Conservation (phyloP, 2,888 invertebrate genomes). For the Globia sparganii region DNA sequence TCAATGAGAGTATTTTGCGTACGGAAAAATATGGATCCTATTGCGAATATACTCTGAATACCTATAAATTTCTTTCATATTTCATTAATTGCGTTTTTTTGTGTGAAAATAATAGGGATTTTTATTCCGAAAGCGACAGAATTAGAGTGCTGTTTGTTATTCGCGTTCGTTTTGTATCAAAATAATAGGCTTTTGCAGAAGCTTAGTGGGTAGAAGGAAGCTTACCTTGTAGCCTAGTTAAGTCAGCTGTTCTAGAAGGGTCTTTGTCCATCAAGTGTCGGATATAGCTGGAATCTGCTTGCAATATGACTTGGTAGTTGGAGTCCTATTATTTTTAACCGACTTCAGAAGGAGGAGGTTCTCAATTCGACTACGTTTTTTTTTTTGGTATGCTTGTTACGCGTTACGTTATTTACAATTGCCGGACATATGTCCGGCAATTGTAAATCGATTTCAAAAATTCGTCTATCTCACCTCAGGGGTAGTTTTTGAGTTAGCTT, state of each 20-base stretch:
- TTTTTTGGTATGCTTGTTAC: too few relatives aligned
- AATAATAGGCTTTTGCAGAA: slow-evolving; percentile 14
- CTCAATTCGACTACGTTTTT: too few relatives aligned
- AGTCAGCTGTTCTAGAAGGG: slow-evolving; percentile 5
- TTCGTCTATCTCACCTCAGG: too few relatives aligned
- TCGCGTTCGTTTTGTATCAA: neutral
- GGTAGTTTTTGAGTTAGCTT: too few relatives aligned
- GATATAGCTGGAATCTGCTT: slow-evolving; percentile 21
- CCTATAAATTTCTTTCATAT: neutral
- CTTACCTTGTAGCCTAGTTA: slow-evolving; percentile 22
- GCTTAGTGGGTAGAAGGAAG: neutral
- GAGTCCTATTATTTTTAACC: neutral
- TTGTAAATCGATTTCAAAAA: too few relatives aligned
- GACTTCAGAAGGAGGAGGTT: too few relatives aligned
- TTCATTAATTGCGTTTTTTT: neutral
- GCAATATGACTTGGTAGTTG: neutral
- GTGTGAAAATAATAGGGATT: neutral
- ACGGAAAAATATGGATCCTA: too few relatives aligned
- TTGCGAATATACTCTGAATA: neutral
- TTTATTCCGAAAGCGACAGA: neutral
- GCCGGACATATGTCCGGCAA: too few relatives aligned
- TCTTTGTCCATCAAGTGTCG: slow-evolving; percentile 41
- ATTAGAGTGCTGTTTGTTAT: slow-evolving; percentile 2
- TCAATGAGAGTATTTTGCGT: too few relatives aligned
- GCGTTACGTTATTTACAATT: too few relatives aligned